Conservation (phyloP, 2,797 vertebrate species). For the Tympanoctomys barrerae region DNA sequence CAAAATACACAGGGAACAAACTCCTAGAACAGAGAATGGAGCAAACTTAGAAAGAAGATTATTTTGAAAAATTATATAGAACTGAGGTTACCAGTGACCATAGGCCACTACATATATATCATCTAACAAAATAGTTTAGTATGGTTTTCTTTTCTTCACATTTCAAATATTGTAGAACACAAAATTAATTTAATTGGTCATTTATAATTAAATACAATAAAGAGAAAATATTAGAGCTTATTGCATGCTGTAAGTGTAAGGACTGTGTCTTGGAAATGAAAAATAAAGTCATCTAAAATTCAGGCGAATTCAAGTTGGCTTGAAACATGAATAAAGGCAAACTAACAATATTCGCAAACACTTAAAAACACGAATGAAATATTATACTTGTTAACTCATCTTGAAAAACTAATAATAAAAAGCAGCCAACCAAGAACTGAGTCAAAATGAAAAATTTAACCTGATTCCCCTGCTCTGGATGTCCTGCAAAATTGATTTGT, state of each 20-base stretch:
- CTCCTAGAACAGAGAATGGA: background rate
- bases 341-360: background rate
- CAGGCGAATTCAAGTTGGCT: background rate
- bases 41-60: background rate
- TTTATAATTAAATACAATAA: background rate
- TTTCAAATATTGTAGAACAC: background rate
- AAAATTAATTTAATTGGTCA: background rate
- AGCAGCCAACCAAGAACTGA: background rate
- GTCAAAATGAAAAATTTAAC: constrained; percentile 22
- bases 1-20: background rate
- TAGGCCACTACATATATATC: background rate
- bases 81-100: background rate
- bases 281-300: constrained; percentile 30
- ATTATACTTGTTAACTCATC: background rate
- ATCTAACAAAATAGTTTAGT: background rate
- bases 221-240: background rate
- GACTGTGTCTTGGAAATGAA: constrained; percentile 14
- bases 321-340: constrained; percentile 44
- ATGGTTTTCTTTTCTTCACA: background rate
- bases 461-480: background rate
- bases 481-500: background rate
- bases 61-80: background rate
- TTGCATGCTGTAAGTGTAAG: background rate
- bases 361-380: background rate
- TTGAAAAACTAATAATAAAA: constrained; percentile 45